Evolutionary conservation across 1,140 invertebrate species (phyloP), one percentile per base, ranked within the genome.

Genomic region (Chironomus striatipennis): DNA sequence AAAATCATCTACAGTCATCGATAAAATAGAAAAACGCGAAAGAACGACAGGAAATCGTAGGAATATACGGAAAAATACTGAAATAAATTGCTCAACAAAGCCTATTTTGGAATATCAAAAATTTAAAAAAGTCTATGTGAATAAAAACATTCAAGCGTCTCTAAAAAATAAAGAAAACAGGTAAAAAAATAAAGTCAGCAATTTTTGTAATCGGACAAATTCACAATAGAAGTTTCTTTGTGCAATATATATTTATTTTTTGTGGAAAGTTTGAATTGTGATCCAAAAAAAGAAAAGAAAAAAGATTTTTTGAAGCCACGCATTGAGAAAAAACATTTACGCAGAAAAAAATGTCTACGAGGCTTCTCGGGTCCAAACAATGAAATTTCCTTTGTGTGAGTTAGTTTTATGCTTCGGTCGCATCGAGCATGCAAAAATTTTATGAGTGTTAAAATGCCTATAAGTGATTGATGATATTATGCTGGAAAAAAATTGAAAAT

Each of bases 41-140:
- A 34, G 24, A 34, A 34, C 24, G 24, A 5, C 24, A 34, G 5
- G 24, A 57, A 57, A 57, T 15, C 9, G 12, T 15, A 57, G n/a
- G n/a, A 57, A 15, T 12, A n/a, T 57, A 34, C 1, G 24, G 47
- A 57, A 57, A 57, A 57, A 57, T 57, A 57, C 24, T 34, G 24
- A 57, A 57, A 57, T 57, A 57, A 57, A 57, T 57, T 57, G 47
- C 47, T 57, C 47, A 57, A 57, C 12, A 57, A 57, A 57, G 47
- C 47, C 47, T 57, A 57, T 15, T 57, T 57, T 57, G 24, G 24
- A 34, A 34, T 34, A 34, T 34, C 24, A 34, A 34, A 34, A 34
- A 34, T 2, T 2, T 34, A 34, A 34, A 34, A 34, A 34, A 34
- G 24, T 34, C 24, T 34, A 34, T 34, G 24, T 34, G 24, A 34